Conservation (phyloP, 37 sponge, comb jelly and placozoan genomes). For the Crambe crambe region DNA sequence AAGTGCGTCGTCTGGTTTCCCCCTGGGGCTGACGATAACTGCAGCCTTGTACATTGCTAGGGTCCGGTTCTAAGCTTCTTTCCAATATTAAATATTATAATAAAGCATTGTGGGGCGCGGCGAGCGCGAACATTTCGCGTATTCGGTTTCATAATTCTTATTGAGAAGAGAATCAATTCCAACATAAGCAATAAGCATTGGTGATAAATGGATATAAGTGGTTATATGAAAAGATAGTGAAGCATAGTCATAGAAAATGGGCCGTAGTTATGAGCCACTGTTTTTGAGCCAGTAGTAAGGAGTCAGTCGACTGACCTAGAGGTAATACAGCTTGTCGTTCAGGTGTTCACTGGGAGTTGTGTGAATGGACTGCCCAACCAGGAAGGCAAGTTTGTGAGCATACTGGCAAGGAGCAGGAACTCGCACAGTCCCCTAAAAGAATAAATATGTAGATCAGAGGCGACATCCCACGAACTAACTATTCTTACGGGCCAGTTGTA, state of each 20-base stretch:
- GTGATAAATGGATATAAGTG: too few species aligned
- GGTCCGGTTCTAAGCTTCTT: background rate
- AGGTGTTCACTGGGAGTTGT: conserved; percentile 66
- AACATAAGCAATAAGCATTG: too few species aligned
- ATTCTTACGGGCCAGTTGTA: conserved; percentile 97
- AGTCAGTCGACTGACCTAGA: too few species aligned
- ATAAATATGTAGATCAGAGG: background rate
- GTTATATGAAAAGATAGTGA: too few species aligned
- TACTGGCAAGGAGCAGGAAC: conserved; percentile 99
- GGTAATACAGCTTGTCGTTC: conserved; percentile 90
- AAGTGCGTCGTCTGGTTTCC: background rate
- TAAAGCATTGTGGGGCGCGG: too few species aligned
- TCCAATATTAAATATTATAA: too few species aligned
- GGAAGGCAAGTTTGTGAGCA: conserved; percentile 98
- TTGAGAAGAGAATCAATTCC: too few species aligned
- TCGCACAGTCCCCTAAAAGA: conserved; percentile 90
- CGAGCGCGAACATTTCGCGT: too few species aligned
- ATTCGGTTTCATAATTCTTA: too few species aligned
- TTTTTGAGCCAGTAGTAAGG: too few species aligned
- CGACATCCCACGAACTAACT: background rate
- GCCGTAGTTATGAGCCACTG: too few species aligned
- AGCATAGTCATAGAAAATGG: too few species aligned
- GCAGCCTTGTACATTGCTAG: conserved; percentile 15
- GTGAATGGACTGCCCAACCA: conserved; percentile 96
- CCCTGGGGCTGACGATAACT: background rate